Evolutionary conservation across 2,797 vertebrate genomes (phyloP), one percentile per base, ranked within the genome.

Genomic region (Fratercula arctica): DNA sequence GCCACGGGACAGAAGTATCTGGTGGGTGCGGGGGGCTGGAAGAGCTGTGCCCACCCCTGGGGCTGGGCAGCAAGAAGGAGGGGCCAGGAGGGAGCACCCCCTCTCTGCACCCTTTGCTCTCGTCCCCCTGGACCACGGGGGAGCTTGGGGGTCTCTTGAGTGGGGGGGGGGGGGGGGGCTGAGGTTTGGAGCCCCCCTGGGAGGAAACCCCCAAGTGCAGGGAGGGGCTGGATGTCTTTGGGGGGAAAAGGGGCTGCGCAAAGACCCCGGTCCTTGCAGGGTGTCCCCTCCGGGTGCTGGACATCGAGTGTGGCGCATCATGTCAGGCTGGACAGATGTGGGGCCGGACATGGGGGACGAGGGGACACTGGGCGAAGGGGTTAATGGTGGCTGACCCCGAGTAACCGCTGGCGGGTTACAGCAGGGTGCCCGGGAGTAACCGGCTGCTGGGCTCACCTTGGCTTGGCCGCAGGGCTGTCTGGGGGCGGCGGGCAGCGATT

Each of bases 401-500:
- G 98, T 99, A 99, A 99, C 99, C 99, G 94, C 93, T 9, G 86
- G 29, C 88, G n/a, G 86, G 43, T n/a, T 4, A 37, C 53, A 11
- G 53, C 39, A 3, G 79, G 72, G 6, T 91, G 95, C 72, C 95
- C 94, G 90, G 24, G 1, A 85, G 80, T 96, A 75, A 90, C 95
- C 95, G 79, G 16, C 31, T 4, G 67, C 56, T 6, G 56, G 51
- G 87, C 89, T 95, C 96, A 95, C 98, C 97, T 97, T 97, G 94
- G 92, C 78, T 33, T 18, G 51, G 53, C 80, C 75, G 70, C 87
- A 75, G 96, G 85, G 85, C 93, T 95, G 97, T 93, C 97, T 94
- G 96, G 92, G 96, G 98, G 96, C 96, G 96, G 89, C 97, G 57
- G 95, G 96, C 98, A 68, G 98, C 98, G 98, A 99, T 99, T 99